These are phyloP conservation scores for Polia nebulosa DNA, from an alignment of 2,888 invertebrate species.

Conservation along the genomic window DNA sequence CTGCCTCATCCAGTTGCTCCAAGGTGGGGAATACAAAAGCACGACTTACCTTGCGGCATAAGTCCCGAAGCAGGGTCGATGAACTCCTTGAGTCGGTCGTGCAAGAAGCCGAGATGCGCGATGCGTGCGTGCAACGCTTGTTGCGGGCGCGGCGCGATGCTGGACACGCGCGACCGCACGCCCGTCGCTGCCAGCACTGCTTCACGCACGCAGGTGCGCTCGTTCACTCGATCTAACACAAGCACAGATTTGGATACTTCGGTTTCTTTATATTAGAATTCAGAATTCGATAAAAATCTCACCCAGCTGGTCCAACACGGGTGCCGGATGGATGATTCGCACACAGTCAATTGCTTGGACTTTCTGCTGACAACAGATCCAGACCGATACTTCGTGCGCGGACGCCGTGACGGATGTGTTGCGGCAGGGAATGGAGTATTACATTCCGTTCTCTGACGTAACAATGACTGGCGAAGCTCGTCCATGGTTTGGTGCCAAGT, in stretches of 20 bases:
- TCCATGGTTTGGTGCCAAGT: no score
- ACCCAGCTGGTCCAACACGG: no score
- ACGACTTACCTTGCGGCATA: constrained; percentile 88
- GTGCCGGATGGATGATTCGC: no score
- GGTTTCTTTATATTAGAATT: neutral
- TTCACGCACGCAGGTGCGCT: constrained; percentile 92
- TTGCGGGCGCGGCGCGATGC: constrained; percentile 83
- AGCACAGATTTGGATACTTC: neutral
- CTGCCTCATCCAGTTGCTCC: neutral
- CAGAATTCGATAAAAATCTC: no score
- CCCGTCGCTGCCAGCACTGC: constrained; percentile 97
- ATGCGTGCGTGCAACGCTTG: constrained; percentile 94
- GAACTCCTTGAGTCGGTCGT: constrained; percentile 95
- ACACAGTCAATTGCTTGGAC: no score
- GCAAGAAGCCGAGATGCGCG: constrained; percentile 96
- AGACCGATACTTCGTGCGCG: no score
- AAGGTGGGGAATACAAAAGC: neutral
- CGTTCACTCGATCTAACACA: constrained; percentile 72
- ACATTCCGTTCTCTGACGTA: no score
- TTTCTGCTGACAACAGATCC: no score
- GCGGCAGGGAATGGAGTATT: no score
- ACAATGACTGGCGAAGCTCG: no score
- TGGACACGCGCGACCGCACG: constrained; percentile 94
- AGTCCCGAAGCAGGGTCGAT: constrained; percentile 94
- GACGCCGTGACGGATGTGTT: no score